Evolutionary conservation across 1,140 invertebrate genomes (phyloP).

Genomic region (Nasonia longicornis): DNA sequence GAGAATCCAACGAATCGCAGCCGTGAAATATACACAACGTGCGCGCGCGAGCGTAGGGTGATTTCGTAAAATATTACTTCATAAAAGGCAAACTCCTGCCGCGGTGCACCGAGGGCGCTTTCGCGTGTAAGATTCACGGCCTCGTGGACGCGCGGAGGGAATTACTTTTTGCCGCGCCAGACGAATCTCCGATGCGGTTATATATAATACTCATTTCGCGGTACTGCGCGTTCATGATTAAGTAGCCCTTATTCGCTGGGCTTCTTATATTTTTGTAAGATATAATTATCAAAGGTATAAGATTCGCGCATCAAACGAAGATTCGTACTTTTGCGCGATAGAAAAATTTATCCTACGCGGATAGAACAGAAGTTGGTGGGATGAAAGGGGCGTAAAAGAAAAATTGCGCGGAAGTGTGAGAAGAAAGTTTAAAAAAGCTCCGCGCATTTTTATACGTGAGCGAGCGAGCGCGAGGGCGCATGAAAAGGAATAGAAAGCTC

Average conservation of each 20-base stretch:
- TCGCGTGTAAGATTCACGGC: not conserved
- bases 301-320: not conserved
- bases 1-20: slow-evolving; percentile 46
- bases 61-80: slow-evolving; percentile 53
- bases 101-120: not conserved
- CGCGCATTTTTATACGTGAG: not conserved
- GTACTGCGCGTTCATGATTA: no score
- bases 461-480: not conserved
- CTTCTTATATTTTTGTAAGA: no score
- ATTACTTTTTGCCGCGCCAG: not conserved
- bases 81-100: slow-evolving; percentile 40
- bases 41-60: slow-evolving; percentile 36
- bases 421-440: slow-evolving; percentile 2
- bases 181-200: not conserved
- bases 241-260: no score
- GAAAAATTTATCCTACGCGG: not conserved
- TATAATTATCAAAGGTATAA: no score
- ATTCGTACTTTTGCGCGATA: not conserved
- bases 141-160: not conserved
- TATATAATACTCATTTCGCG: no score
- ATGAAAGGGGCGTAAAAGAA: not conserved
- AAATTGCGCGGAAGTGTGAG: not conserved
- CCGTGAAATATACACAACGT: slow-evolving; percentile 47
- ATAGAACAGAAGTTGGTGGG: not conserved
- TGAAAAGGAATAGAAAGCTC: slow-evolving; percentile 3